Base-by-base conservation (phyloP, 1,140 invertebrate species). In the Charaxes varanes region DNA sequence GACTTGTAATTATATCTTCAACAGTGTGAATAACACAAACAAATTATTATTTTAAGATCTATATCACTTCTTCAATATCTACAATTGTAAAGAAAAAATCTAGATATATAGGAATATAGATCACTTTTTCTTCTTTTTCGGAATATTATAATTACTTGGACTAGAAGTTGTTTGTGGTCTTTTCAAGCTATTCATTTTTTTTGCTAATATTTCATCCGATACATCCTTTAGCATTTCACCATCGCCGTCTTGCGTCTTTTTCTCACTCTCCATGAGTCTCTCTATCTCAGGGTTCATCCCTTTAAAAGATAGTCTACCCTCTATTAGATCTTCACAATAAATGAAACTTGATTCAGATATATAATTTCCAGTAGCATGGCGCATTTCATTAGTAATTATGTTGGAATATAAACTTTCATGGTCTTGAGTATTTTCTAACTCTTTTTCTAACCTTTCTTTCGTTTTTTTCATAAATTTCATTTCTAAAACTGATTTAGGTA, bases 401-500 rank as follows among this genome's bases (percentile, higher is more conserved):
- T 87, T 86, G 21, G 88, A 87, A 72, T 92, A 90, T 73, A 90
- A 79, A 65, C 86, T 71, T 14, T 77, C 85, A 74, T 88, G 88
- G 48, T 87, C 89, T 85, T 90, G 90, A 52, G 88, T 87, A 67
- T 93, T 91, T 78, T 91, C 90, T 24, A 87, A 63, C 76, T 94
- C 90, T 62, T 91, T 89, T 52, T 92, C 89, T 6, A 93, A 88
- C 65, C 92, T 90, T 26, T 94, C 90, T 81, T 94, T 96, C 18
- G 92, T 94, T 62, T 90, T 90, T 76, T 94, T 93, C 95, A 97
- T 97, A 78, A 97, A 97, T 87, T 92, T 92, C 91, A 93, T 93
- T 42, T 92, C 89, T 45, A 93, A 64, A 32, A 92, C 87, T 6
- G 88, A 86, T 62, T 91, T 92, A 0, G 91, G 92, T 17, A 93